Conservation (phyloP, 2,888 invertebrate genomes). For the Habroteleia sp. region DNA sequence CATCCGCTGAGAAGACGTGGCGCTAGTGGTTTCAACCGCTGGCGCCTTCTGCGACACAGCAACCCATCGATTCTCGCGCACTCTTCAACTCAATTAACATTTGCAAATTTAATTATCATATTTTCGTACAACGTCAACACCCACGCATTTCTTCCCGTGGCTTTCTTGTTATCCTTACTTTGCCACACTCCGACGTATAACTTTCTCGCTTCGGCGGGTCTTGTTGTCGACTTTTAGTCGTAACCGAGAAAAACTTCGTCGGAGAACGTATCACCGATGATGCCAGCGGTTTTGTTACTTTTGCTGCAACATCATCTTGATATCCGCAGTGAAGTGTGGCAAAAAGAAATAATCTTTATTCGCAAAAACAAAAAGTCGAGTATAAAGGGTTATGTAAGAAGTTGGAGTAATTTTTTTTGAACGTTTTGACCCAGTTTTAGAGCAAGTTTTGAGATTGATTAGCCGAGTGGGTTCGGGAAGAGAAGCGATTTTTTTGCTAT, state of each 20-base stretch:
- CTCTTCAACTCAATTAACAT: conserved; percentile 69
- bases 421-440: conserved; percentile 2
- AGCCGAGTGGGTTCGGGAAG: neutral
- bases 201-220: conserved; percentile 33
- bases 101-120: conserved; percentile 73
- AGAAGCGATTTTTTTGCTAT: neutral
- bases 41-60: neutral
- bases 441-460: neutral
- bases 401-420: conserved; percentile 27
- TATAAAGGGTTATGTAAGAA: conserved; percentile 42
- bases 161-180: conserved; percentile 17
- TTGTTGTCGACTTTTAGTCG: conserved; percentile 46
- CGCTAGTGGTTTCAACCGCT: neutral
- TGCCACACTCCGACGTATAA: conserved; percentile 13
- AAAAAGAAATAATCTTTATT: conserved; percentile 49
- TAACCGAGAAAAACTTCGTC: conserved; percentile 55
- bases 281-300: conserved; percentile 49
- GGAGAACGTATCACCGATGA: conserved; percentile 50
- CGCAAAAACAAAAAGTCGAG: conserved; percentile 39
- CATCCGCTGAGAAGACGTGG: neutral
- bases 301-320: conserved; percentile 39
- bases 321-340: conserved; percentile 25
- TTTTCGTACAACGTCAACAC: conserved; percentile 50
- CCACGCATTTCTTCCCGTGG: conserved; percentile 31
- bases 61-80: neutral